These are phyloP conservation scores for Mus spretus DNA, from an alignment of 2,797 vertebrate species.

Conservation along the genomic window DNA sequence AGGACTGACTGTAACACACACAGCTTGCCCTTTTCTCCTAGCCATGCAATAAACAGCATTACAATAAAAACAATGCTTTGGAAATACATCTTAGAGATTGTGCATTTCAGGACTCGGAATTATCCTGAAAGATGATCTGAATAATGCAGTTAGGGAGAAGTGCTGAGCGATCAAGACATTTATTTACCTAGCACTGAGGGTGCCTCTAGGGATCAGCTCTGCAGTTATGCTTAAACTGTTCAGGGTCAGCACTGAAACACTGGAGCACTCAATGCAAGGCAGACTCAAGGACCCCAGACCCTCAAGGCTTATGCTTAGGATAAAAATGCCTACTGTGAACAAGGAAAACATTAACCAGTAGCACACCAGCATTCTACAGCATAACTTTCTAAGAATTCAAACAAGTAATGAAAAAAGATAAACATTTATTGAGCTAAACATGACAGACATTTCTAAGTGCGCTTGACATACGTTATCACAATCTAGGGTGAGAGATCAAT, in stretches of 20 bases:
- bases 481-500: neutral
- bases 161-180: neutral
- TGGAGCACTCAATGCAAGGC: neutral
- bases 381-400: conserved; percentile 61
- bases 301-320: neutral
- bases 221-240: conserved; percentile 10
- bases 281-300: neutral
- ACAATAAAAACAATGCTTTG: conserved; percentile 13
- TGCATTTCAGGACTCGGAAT: conserved; percentile 61
- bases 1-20: neutral
- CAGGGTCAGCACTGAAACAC: conserved; percentile 1
- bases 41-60: neutral
- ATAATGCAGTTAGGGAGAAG: neutral
- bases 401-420: conserved; percentile 40
- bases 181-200: neutral
- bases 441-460: conserved; percentile 4
- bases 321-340: conserved; percentile 35
- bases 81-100: neutral
- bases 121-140: conserved; percentile 1
- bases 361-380: conserved; percentile 2
- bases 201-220: neutral
- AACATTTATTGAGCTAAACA: conserved; percentile 30
- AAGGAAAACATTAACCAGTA: conserved; percentile 46
- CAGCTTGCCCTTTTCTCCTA: neutral
- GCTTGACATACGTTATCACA: neutral